Base-by-base conservation (phyloP, 2,888 invertebrate species). In the Dynastes maya region DNA sequence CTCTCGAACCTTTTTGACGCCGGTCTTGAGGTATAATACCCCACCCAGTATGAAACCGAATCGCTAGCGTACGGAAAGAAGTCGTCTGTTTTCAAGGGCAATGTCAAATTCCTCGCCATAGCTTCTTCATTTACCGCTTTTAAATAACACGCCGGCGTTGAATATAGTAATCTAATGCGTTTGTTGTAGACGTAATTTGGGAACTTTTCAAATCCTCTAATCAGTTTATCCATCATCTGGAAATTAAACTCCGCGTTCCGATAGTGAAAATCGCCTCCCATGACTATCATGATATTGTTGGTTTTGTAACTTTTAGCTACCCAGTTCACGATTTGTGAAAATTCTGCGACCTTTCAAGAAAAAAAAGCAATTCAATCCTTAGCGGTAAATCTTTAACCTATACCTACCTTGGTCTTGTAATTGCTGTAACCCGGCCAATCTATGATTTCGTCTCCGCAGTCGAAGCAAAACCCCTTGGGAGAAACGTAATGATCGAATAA, bases 241-340 rank as follows among this genome's bases (percentile, higher is more conserved):
- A 92, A 98, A 93, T 96, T 96, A 89, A 92, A 91, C n/a, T 89
- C 89, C 0, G 95, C 94, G 80, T 92, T 91, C 87, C 95, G 94
- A 86, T 96, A 98, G 83, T 95, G 93, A 87, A 98, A 98, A 88
- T 98, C 98, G 82, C 95, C 95, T 0, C 98, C 98, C 97, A 97
- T 97, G 0, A 97, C 95, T 74, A 97, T 90, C 82, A 97, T 91
- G 22, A 97, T 90, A 86, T 97, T 95, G 81, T 93, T 93, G 0
- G 95, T 94, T 79, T 85, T 86, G 86, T 94, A 94, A 0, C 85
- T 84, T 32, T 84, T 80, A 0, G 92, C 89, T 90, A 95, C 93
- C 0, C 84, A 85, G 45, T 86, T 85, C n/a, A 91, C 90, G 84
- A 91, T 93, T 8, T 89, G 85, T 81, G 93, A 84, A 86, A 94